Evolutionary conservation across 2,888 invertebrate species (phyloP).

Genomic region (Leptinotarsa juncta): DNA sequence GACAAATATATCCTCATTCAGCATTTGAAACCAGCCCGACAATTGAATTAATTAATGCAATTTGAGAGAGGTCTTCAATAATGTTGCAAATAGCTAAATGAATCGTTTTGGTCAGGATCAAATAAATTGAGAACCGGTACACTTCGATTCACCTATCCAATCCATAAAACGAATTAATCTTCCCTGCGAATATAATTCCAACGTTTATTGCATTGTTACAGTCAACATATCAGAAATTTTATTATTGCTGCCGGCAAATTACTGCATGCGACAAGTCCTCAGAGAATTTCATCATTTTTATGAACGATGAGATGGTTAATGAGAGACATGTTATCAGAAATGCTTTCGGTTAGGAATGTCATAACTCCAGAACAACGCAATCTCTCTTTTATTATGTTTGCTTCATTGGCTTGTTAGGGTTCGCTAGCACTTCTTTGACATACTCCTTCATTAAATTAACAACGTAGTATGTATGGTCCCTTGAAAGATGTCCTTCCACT

Average conservation of each 20-base stretch:
- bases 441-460: too few species aligned
- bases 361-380: not conserved
- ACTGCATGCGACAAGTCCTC: conserved; percentile 1
- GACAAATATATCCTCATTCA: conserved; percentile 28
- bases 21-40: conserved; percentile 23
- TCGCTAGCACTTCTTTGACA: too few species aligned
- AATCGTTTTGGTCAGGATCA: conserved; percentile 26
- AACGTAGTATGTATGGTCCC: too few species aligned
- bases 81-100: conserved; percentile 33
- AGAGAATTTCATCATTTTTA: conserved; percentile 12
- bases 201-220: conserved; percentile 15
- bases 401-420: too few species aligned
- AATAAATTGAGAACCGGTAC: conserved; percentile 29
- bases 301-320: conserved; percentile 8
- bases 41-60: conserved; percentile 37
- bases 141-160: conserved; percentile 19
- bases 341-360: not conserved
- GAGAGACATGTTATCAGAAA: conserved; percentile 6
- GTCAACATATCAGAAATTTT: conserved; percentile 5
- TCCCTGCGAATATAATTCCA: conserved; percentile 11
- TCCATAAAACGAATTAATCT: conserved; percentile 13
- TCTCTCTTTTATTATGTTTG: not conserved
- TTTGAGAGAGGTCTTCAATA: conserved; percentile 35
- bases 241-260: not conserved
- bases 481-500: too few species aligned